Percentiles rank a stretch among this genome's conserved stretches.
These are phyloP conservation scores for Buathra laborator DNA, from an alignment of 2,888 invertebrate genomes.

Conservation along the genomic window DNA sequence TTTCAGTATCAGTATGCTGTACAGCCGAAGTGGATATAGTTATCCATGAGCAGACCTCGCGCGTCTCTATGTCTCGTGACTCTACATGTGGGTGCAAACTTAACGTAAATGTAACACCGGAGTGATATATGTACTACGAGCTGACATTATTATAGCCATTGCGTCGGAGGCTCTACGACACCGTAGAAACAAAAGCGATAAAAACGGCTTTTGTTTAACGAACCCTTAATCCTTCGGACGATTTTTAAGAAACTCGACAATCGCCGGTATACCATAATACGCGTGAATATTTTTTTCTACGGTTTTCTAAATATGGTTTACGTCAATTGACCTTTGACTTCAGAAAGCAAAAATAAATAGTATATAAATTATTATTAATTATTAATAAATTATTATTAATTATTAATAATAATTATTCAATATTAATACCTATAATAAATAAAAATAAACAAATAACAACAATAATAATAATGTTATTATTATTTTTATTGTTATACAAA, in stretches of 20 bases:
- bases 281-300: too few relatives aligned
- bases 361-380: too few relatives aligned
- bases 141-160: conserved; percentile 47
- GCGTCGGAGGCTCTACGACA: conserved; percentile 8
- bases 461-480: too few relatives aligned
- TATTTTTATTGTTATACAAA: too few relatives aligned
- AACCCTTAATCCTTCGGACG: background rate
- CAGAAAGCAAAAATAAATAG: too few relatives aligned
- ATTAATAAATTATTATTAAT: too few relatives aligned
- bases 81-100: conserved; percentile 42
- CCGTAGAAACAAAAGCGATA: background rate
- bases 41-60: background rate
- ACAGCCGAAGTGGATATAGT: conserved; percentile 19
- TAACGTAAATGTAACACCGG: conserved; percentile 21
- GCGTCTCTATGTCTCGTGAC: conserved; percentile 22
- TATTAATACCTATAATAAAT: too few relatives aligned
- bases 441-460: too few relatives aligned
- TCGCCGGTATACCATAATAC: too few relatives aligned
- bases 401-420: too few relatives aligned
- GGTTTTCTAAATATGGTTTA: too few relatives aligned
- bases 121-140: conserved; percentile 45
- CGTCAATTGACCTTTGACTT: too few relatives aligned
- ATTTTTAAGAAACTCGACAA: background rate
- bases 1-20: background rate
- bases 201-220: background rate